Percentiles rank a stretch among this genome's conserved stretches.
Conservation (phyloP, 2,797 vertebrate genomes). For the Thunnus albacares region DNA sequence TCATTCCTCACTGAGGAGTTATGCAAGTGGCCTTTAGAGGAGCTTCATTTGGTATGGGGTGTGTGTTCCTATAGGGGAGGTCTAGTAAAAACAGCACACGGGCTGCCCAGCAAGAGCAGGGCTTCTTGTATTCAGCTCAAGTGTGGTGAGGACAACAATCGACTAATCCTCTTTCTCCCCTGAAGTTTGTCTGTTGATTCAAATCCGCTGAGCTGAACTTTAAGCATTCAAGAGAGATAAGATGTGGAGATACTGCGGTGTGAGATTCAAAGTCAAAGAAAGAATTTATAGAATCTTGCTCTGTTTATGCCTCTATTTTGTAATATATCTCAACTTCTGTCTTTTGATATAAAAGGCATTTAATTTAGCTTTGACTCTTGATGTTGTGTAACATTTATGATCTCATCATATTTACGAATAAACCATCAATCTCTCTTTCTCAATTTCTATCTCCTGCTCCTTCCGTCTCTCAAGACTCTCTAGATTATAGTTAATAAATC, state of each 20-base stretch:
- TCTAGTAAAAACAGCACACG: constrained; percentile 52
- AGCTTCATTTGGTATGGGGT: constrained; percentile 73
- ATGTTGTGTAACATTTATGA: constrained; percentile 35
- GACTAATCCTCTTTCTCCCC: constrained; percentile 71
- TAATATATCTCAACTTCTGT: constrained; percentile 36
- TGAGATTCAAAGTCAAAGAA: constrained; percentile 74
- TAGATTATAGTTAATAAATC: constrained; percentile 25
- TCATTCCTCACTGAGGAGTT: constrained; percentile 79
- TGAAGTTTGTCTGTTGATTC: constrained; percentile 79
- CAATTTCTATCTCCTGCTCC: not conserved
- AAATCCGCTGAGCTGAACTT: constrained; percentile 75
- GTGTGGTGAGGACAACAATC: constrained; percentile 68
- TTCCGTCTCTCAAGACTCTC: not conserved
- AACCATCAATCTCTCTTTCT: constrained; percentile 9
- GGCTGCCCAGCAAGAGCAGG: constrained; percentile 35
- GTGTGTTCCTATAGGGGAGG: constrained; percentile 59
- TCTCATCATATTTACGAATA: constrained; percentile 35
- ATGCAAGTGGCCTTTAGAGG: constrained; percentile 82
- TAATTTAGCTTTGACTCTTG: constrained; percentile 19
- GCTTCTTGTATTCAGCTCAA: constrained; percentile 66
- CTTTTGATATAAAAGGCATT: constrained; percentile 16
- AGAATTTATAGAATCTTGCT: constrained; percentile 38
- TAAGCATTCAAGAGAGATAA: constrained; percentile 71
- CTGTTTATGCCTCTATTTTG: constrained; percentile 49
- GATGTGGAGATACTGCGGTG: constrained; percentile 62